These are phyloP conservation scores for Tichodroma muraria DNA, from an alignment of 2,113 vertebrate species.

Conservation along the genomic window DNA sequence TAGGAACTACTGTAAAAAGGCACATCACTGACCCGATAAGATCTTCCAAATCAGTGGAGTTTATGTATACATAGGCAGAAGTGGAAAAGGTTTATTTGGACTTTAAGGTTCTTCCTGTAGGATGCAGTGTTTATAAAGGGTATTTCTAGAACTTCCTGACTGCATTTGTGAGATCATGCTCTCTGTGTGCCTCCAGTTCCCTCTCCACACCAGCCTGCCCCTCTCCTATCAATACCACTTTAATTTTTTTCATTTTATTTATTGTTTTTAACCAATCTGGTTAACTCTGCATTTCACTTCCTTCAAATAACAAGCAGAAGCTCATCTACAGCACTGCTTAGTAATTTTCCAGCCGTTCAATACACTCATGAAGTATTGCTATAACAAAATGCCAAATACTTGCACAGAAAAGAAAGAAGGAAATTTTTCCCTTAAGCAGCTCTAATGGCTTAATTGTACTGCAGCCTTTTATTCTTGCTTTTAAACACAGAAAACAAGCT, in stretches of 20 bases:
- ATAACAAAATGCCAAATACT: neutral
- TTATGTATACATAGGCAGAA: neutral
- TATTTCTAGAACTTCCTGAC: slow-evolving; percentile 56
- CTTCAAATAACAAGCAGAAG: neutral
- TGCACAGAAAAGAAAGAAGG: neutral
- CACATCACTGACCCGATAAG: neutral
- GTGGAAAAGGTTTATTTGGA: slow-evolving; percentile 47
- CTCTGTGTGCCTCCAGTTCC: neutral
- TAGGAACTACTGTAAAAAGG: slow-evolving; percentile 26
- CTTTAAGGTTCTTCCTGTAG: slow-evolving; percentile 39
- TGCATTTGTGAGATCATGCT: neutral
- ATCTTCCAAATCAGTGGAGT: neutral
- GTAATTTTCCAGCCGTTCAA: neutral
- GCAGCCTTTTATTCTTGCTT: neutral
- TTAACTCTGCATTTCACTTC: neutral
- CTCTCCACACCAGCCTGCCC: neutral
- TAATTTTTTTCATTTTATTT: neutral
- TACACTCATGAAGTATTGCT: neutral
- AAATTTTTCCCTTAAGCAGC: neutral
- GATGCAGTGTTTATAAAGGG: slow-evolving; percentile 44
- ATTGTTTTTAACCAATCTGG: neutral
- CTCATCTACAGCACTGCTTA: neutral
- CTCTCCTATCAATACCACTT: neutral
- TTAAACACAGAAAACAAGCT: neutral
- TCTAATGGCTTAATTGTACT: neutral